phyloP scores from a whole-genome alignment of 2,113 vertebrate genomes.

The Phoenicopterus ruber region DNA sequence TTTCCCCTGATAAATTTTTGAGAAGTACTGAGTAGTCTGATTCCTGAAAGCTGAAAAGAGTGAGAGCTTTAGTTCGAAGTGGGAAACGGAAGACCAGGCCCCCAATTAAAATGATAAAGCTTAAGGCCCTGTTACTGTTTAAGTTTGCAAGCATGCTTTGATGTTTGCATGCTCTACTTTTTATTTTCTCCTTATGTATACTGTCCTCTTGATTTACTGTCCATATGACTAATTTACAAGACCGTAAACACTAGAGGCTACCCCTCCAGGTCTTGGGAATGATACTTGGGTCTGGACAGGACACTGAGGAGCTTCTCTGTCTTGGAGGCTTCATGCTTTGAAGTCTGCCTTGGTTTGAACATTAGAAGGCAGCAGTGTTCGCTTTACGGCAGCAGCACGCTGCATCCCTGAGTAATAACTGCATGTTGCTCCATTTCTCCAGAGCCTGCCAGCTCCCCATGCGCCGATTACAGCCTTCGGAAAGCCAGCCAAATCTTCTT shows the following conservation, averaged over 20 bases:
- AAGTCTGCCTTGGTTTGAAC: conserved; percentile 31
- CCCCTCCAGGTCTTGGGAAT: not conserved
- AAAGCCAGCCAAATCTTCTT: conserved; percentile 12
- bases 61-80: not conserved
- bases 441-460: conserved; percentile 24
- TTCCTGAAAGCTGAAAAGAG: not conserved
- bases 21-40: not conserved
- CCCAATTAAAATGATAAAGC: accelerated
- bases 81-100: not conserved
- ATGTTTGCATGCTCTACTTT: not conserved
- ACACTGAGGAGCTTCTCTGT: not conserved
- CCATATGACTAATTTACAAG: not conserved
- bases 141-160: not conserved
- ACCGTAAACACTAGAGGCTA: not conserved
- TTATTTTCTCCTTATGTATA: not conserved
- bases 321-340: not conserved
- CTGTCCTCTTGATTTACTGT: not conserved
- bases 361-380: conserved; percentile 68
- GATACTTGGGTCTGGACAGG: not conserved
- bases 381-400: not conserved
- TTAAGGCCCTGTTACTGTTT: not conserved
- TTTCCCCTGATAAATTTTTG: not conserved
- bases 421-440: not conserved
- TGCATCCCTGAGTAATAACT: not conserved
- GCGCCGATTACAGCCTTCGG: not conserved